Evolutionary conservation across 1,140 invertebrate species (phyloP).

Genomic region (Aphaenogaster floridana): DNA sequence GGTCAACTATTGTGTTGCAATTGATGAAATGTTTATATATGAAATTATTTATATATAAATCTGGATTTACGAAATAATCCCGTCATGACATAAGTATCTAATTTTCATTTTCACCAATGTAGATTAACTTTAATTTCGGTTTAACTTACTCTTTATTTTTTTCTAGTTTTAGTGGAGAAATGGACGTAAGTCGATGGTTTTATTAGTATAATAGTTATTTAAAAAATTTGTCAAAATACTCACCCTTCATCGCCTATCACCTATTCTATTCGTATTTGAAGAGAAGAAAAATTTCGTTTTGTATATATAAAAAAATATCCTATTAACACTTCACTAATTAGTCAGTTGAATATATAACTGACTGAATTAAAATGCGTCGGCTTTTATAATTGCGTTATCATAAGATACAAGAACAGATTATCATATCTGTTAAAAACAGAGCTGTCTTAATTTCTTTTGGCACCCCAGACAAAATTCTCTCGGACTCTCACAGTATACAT

Average conservation of each 20-base stretch:
- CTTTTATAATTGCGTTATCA: slow-evolving; percentile 52
- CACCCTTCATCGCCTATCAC: slow-evolving; percentile 40
- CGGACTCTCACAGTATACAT: not conserved
- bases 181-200: not conserved
- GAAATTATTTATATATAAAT: not conserved
- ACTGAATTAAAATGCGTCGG: not conserved
- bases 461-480: not conserved
- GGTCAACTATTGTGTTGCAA: not conserved
- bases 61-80: too few relatives aligned
- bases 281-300: not conserved
- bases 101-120: too few relatives aligned
- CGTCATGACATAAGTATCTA: too few relatives aligned
- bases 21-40: not conserved
- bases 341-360: slow-evolving; percentile 16
- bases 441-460: not conserved
- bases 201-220: not conserved
- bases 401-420: slow-evolving; percentile 27
- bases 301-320: slow-evolving; percentile 1
- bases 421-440: slow-evolving; percentile 36
- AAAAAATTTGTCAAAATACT: not conserved
- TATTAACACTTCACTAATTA: slow-evolving; percentile 13
- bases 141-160: too few relatives aligned
- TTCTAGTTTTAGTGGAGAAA: too few relatives aligned
- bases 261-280: not conserved
- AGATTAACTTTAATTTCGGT: too few relatives aligned